Base-by-base conservation (phyloP, 2,113 vertebrate species). In the Illadopsis cleaveri region DNA sequence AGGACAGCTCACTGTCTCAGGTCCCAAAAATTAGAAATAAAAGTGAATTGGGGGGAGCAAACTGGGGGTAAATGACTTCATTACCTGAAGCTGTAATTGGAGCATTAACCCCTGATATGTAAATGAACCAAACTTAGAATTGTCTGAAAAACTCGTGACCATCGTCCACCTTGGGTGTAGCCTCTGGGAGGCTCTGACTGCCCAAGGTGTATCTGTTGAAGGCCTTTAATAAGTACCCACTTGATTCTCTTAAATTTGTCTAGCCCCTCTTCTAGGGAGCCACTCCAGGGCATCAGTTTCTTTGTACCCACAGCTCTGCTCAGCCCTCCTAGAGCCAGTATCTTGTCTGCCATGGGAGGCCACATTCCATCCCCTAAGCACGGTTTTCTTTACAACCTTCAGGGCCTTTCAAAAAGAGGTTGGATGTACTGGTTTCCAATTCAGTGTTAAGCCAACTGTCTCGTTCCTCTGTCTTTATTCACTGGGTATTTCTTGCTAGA, bases 1-100 rank as follows among this genome's bases (percentile, higher is more conserved):
- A 12, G 51, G 17, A 56, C 23, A 44, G 9, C 70, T 5, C 3
- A 45, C 17, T 6, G 50, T 5, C 70, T n/a, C 70, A 73, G 70
- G 30, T 2, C 13, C 13, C 0, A 2, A 23, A 16, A 57, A 57
- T 2, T 10, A 28, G 0, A 30, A 75, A 57, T 11, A 35, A 30
- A 57, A 75, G 40, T 73, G 71, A 45, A 1, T 22, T 12, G 5
- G 12, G 31, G 17, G 16, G 10, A 72, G 18, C 13, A 73, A 45
- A 45, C 24, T 45, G 31, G 10, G 70, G 33, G 19, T 73, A 35
- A 57, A 45, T 57, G 2, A 56, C 38, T 44, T 44, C 38, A 44
- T n/a, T n/a, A 56, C 7, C 70, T 72, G 31, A 56, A 54, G 33
- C 33, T 57, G 21, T n/a, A 57, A 72, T 6, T 56, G 38, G 23